phyloP scores from a whole-genome alignment of 2,888 invertebrate species.

The Idaea aversata region DNA sequence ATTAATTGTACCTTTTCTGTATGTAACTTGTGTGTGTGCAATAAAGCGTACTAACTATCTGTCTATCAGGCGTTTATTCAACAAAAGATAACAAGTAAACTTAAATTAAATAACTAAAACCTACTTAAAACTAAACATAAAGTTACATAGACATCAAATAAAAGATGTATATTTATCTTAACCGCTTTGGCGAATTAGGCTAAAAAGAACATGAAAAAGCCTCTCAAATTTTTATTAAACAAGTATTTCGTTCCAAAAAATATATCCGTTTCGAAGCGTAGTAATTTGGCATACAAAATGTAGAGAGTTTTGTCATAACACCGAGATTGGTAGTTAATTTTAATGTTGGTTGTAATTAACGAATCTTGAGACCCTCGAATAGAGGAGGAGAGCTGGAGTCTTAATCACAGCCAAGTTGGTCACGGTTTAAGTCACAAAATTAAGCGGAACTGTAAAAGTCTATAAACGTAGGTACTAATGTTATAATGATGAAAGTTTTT shows the following conservation, averaged over 20 bases:
- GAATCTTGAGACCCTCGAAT: constrained; percentile 71
- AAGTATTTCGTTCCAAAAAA: constrained; percentile 7
- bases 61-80: too few relatives aligned
- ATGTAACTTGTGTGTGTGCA: too few relatives aligned
- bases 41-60: too few relatives aligned
- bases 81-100: too few relatives aligned
- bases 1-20: too few relatives aligned
- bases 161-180: too few relatives aligned
- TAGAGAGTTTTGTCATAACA: constrained; percentile 50
- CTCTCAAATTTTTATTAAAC: background rate
- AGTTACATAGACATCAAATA: too few relatives aligned
- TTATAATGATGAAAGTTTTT: too few relatives aligned
- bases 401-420: constrained; percentile 48
- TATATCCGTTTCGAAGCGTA: background rate
- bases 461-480: too few relatives aligned
- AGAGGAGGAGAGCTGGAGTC: constrained; percentile 55
- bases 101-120: too few relatives aligned
- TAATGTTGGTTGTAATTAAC: constrained; percentile 74
- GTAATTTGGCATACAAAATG: constrained; percentile 34
- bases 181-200: background rate
- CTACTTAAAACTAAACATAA: too few relatives aligned
- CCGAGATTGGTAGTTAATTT: constrained; percentile 68
- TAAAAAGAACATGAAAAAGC: background rate
- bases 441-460: constrained; percentile 22
- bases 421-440: constrained; percentile 23